These are phyloP conservation scores for Pyrgilauda ruficollis DNA, from an alignment of 2,113 vertebrate species.

Conservation along the genomic window DNA sequence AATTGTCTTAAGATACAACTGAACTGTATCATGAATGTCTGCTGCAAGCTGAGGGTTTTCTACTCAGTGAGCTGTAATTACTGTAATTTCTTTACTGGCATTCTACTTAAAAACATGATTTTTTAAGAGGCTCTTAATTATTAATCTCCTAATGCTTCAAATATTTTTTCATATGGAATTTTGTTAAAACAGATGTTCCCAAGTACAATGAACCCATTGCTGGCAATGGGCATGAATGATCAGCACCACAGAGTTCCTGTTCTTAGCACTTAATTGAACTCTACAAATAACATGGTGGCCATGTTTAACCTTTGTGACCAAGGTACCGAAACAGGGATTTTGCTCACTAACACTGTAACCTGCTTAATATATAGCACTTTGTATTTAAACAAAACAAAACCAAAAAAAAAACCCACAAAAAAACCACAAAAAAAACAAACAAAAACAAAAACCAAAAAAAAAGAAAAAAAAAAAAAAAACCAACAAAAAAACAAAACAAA, in stretches of 20 bases:
- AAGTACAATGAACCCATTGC: slow-evolving; percentile 52
- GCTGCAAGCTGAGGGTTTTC: background rate
- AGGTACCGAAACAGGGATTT: slow-evolving; percentile 72
- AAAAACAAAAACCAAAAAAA: no score
- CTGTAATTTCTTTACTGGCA: slow-evolving; percentile 29
- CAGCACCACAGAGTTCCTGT: slow-evolving; percentile 13
- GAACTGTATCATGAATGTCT: slow-evolving; percentile 22
- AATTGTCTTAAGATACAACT: background rate
- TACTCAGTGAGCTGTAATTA: slow-evolving; percentile 22
- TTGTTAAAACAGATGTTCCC: slow-evolving; percentile 57
- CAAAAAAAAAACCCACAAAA: no score
- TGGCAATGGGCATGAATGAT: slow-evolving; percentile 53
- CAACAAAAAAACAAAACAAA: background rate
- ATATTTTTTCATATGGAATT: slow-evolving; percentile 60
- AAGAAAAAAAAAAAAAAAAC: background rate
- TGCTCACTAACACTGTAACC: slow-evolving; percentile 78
- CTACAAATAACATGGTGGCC: background rate
- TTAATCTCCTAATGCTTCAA: slow-evolving; percentile 23
- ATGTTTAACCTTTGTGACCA: slow-evolving; percentile 57
- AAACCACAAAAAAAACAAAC: no score
- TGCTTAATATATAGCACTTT: slow-evolving; percentile 80
- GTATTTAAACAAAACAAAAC: slow-evolving; percentile 71
- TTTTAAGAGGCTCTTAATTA: slow-evolving; percentile 29
- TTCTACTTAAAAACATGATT: slow-evolving; percentile 26
- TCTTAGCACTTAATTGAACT: slow-evolving; percentile 35